Evolutionary conservation across 35 echinoderm and acorn worm species (phyloP).

Genomic region (Acanthaster planci): DNA sequence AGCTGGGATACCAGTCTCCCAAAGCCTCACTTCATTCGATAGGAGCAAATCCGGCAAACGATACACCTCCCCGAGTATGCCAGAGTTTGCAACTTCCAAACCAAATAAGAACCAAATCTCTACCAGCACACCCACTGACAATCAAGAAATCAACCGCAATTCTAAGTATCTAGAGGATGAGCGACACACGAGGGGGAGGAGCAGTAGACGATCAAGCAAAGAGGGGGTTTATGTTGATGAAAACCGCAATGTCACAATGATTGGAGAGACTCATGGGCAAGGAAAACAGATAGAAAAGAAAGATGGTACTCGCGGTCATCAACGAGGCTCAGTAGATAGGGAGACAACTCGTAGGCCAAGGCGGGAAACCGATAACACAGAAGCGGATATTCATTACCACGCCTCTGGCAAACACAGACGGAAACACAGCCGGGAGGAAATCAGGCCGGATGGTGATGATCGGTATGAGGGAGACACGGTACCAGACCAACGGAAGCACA

Average conservation of each 20-base stretch:
- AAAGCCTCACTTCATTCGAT: neutral
- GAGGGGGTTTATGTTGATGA: constrained; percentile 18
- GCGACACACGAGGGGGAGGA: neutral
- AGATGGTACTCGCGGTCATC: too few species aligned
- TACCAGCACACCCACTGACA: neutral
- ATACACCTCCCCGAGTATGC: constrained; percentile 16
- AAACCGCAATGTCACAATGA: neutral
- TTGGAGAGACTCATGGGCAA: neutral
- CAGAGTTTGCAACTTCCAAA: neutral
- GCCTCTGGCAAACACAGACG: constrained; percentile 1
- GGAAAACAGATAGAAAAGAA: neutral
- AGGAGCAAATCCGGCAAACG: constrained; percentile 5
- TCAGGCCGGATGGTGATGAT: neutral
- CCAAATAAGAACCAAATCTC: neutral
- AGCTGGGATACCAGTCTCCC: neutral
- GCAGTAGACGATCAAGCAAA: neutral
- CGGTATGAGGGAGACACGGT: constrained; percentile 9
- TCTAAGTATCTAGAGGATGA: neutral
- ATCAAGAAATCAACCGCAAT: constrained; percentile 12
- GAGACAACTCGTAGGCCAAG: neutral
- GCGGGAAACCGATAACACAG: neutral
- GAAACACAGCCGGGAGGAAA: constrained; percentile 5
- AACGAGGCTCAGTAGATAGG: neutral
- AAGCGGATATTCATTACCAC: neutral
- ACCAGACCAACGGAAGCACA: constrained; percentile 15